Evolutionary conservation across 2,797 vertebrate genomes (phyloP).

Genomic region (Gymnocypris eckloni): DNA sequence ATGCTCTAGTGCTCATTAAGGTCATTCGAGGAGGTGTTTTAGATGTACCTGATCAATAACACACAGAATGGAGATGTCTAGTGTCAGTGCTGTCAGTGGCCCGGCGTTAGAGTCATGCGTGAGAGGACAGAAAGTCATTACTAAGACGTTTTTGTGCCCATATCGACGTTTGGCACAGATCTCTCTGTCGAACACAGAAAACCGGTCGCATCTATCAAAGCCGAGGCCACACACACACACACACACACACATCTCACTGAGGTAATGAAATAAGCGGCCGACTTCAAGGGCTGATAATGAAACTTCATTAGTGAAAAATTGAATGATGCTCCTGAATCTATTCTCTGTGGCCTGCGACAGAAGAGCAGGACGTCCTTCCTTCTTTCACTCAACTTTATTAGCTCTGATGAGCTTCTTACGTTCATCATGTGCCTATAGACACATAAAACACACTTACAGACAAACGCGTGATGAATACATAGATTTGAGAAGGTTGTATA

Average conservation of each 20-base stretch:
- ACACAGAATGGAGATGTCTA: not conserved
- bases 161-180: not conserved
- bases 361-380: not conserved
- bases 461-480: not conserved
- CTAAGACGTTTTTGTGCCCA: not conserved
- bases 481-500: not conserved
- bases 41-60: constrained; percentile 11
- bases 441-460: not conserved
- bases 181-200: not conserved
- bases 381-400: not conserved
- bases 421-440: not conserved
- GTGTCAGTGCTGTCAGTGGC: not conserved
- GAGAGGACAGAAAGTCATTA: constrained; percentile 19
- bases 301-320: constrained; percentile 33
- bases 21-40: not conserved
- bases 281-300: constrained; percentile 31
- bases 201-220: not conserved
- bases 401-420: not conserved
- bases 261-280: not conserved
- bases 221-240: not conserved
- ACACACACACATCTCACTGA: not conserved
- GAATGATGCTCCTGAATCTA: not conserved
- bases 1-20: not conserved
- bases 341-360: not conserved
- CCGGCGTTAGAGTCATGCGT: not conserved